phyloP scores from a whole-genome alignment of 2,888 invertebrate species.

The Drosophila neonasuta region DNA sequence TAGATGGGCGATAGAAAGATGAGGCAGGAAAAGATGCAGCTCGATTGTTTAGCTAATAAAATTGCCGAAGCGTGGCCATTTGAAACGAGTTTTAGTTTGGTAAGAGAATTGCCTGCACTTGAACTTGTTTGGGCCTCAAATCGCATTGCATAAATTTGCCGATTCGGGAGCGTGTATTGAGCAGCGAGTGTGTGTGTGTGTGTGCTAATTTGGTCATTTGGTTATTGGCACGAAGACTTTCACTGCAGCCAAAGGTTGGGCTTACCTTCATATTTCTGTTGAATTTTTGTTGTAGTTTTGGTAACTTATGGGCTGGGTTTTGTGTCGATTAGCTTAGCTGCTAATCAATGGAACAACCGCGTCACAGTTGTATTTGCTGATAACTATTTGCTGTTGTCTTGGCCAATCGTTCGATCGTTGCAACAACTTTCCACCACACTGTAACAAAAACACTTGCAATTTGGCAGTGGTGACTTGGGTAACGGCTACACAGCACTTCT shows the following conservation, averaged over 20 bases:
- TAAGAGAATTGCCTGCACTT: slow-evolving; percentile 68
- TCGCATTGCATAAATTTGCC: slow-evolving; percentile 61
- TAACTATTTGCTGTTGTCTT: neutral
- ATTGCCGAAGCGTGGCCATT: slow-evolving; percentile 51
- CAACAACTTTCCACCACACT: slow-evolving; percentile 69
- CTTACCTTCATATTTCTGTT: slow-evolving; percentile 67
- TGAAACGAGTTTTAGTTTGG: slow-evolving; percentile 57
- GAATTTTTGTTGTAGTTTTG: slow-evolving; percentile 5
- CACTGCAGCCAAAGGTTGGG: slow-evolving; percentile 40
- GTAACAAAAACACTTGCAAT: slow-evolving; percentile 49
- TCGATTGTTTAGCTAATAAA: slow-evolving; percentile 55
- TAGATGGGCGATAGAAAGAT: slow-evolving; percentile 1
- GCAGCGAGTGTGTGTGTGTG: neutral
- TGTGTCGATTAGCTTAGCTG: slow-evolving; percentile 45
- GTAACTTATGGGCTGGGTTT: slow-evolving; percentile 20
- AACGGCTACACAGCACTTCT: slow-evolving; percentile 26
- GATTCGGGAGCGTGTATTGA: too few relatives aligned
- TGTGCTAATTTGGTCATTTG: slow-evolving; percentile 54
- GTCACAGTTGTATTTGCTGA: slow-evolving; percentile 16
- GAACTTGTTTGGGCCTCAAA: slow-evolving; percentile 64
- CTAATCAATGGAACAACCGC: slow-evolving; percentile 46
- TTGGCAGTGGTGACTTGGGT: slow-evolving; percentile 39
- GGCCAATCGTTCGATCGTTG: slow-evolving; percentile 6
- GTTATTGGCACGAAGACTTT: slow-evolving; percentile 59
- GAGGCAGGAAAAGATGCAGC: slow-evolving; percentile 22